These are phyloP conservation scores for Cherax quadricarinatus DNA, from an alignment of 1,140 invertebrate genomes.

Conservation along the genomic window DNA sequence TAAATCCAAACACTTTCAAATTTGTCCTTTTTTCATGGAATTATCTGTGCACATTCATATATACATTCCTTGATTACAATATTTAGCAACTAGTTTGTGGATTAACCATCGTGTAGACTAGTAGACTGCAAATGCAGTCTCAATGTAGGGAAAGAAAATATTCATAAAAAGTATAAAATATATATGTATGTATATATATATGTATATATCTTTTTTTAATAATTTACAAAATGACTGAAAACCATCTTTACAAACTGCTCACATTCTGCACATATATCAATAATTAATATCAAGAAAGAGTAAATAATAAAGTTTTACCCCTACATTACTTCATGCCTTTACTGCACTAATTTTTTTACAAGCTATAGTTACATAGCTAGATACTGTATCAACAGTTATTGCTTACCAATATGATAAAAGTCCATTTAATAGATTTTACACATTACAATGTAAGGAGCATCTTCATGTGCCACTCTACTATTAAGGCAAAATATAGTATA, in stretches of 20 bases:
- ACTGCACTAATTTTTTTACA: background rate
- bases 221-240: conserved; percentile 1
- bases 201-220: background rate
- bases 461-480: background rate
- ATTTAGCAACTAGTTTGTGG: too few relatives aligned
- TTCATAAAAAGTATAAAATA: background rate
- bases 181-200: background rate
- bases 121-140: background rate
- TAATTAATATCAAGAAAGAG: background rate
- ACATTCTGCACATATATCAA: background rate
- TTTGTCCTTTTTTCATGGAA: too few relatives aligned
- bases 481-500: background rate
- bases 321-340: background rate
- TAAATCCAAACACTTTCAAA: too few relatives aligned
- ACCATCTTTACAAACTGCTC: background rate
- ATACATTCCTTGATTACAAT: too few relatives aligned
- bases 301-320: background rate
- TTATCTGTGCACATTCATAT: too few relatives aligned
- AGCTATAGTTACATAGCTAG: background rate
- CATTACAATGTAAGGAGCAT: background rate
- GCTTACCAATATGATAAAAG: background rate
- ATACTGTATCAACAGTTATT: background rate
- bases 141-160: background rate
- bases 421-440: background rate
- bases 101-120: background rate